A percentile compares a stretch with the other conserved stretches of the same genome.
phyloP scores from a whole-genome alignment of 2,113 vertebrate genomes.

The Cichladusa arquata region DNA sequence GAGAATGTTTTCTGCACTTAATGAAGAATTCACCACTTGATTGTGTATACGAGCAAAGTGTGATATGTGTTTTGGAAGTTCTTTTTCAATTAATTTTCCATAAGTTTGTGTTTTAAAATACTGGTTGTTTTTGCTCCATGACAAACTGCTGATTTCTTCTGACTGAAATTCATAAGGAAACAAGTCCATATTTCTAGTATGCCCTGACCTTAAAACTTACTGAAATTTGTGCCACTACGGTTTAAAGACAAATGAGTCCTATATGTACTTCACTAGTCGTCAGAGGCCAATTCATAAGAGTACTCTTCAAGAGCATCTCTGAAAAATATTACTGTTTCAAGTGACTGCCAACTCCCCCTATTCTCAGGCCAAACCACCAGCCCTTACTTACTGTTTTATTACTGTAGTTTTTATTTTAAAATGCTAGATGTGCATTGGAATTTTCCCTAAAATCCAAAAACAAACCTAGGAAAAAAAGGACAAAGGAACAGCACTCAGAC shows the following conservation, averaged over 20 bases:
- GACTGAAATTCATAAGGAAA: not conserved
- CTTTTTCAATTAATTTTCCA: not conserved
- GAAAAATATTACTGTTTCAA: not conserved
- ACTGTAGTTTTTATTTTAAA: not conserved
- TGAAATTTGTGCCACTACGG: not conserved
- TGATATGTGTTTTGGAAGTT: not conserved
- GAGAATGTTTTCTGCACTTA: not conserved
- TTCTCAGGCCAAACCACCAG: not conserved
- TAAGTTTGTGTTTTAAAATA: not conserved
- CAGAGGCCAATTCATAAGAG: not conserved
- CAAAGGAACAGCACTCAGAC: not conserved
- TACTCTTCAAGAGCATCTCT: not conserved
- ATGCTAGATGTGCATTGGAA: not conserved
- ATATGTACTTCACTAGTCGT: not conserved
- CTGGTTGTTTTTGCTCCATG: not conserved
- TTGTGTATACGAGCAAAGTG: not conserved
- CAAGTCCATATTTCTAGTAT: not conserved
- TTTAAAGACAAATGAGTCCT: not conserved
- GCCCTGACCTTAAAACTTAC: not conserved
- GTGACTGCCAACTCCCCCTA: not conserved
- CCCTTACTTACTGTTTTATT: not conserved
- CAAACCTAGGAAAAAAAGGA: not conserved
- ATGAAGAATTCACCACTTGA: not conserved
- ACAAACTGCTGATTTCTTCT: not conserved
- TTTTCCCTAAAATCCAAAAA: not conserved